Percentiles rank a stretch among this genome's conserved stretches.
phyloP scores from a whole-genome alignment of 1,140 invertebrate species.

The Pseudomyrmex flavicornis region DNA sequence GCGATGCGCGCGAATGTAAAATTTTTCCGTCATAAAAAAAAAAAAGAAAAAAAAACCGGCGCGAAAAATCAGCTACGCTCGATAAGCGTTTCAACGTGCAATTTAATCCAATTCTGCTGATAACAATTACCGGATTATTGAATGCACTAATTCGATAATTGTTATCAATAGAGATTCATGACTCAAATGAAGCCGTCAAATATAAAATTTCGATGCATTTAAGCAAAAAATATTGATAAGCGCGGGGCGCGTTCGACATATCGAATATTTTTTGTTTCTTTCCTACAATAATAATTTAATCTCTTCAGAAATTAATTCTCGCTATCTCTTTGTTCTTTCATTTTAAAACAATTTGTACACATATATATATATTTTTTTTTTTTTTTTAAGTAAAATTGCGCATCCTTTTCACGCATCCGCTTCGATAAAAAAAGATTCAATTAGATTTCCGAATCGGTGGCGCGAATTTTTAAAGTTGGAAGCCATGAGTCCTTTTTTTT shows the following conservation, averaged over 20 bases:
- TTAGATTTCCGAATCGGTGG: too few species aligned
- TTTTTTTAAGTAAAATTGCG: too few species aligned
- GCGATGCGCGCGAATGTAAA: constrained; percentile 6
- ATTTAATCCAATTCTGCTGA: constrained; percentile 5
- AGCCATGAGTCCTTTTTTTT: not conserved
- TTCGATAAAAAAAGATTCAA: too few species aligned
- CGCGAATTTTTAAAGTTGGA: not conserved
- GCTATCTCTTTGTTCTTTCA: too few species aligned
- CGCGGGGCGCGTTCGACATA: too few species aligned
- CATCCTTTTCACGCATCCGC: too few species aligned
- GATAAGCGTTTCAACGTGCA: not conserved
- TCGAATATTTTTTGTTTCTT: not conserved
- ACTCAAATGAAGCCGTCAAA: constrained; percentile 2
- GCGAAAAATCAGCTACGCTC: not conserved
- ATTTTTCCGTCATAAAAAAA: too few species aligned
- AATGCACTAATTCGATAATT: not conserved
- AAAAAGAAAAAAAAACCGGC: too few species aligned
- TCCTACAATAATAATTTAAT: not conserved
- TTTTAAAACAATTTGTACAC: too few species aligned
- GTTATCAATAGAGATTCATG: not conserved
- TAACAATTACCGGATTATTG: constrained; percentile 6
- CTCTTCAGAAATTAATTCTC: not conserved
- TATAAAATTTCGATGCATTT: not conserved
- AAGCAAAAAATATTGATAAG: not conserved
- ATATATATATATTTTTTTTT: too few species aligned